phyloP scores from a whole-genome alignment of 2,888 invertebrate genomes.

The Drosophila percnosoma region DNA sequence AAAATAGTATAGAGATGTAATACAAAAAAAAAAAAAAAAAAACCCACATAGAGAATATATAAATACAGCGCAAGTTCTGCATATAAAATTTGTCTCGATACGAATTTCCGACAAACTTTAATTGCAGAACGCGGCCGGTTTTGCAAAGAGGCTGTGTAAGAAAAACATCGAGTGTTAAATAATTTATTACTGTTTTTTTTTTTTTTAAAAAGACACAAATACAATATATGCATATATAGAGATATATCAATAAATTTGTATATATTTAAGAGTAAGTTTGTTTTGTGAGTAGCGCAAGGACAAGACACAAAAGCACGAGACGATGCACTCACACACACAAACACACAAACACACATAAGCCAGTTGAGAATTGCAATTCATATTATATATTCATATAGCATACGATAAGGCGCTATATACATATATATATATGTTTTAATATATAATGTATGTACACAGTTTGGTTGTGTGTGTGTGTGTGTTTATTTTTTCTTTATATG shows the following conservation, averaged over 20 bases:
- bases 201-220: slow-evolving; percentile 58
- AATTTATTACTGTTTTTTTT: slow-evolving; percentile 71
- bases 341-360: slow-evolving; percentile 29
- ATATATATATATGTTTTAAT: neutral
- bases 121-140: slow-evolving; percentile 4
- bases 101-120: slow-evolving; percentile 15
- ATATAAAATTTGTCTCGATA: neutral
- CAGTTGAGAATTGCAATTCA: slow-evolving; percentile 36
- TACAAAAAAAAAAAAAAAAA: neutral
- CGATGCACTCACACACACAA: slow-evolving; percentile 25
- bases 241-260: slow-evolving; percentile 41
- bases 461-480: slow-evolving; percentile 5
- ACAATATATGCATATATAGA: slow-evolving; percentile 60
- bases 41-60: slow-evolving; percentile 50
- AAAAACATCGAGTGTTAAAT: slow-evolving; percentile 77
- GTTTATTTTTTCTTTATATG: slow-evolving; percentile 15
- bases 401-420: slow-evolving; percentile 34
- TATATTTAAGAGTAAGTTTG: slow-evolving; percentile 39
- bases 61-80: slow-evolving; percentile 34
- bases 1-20: slow-evolving; percentile 20
- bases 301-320: slow-evolving; percentile 64
- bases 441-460: neutral
- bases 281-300: slow-evolving; percentile 60
- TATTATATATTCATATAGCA: slow-evolving; percentile 24
- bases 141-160: slow-evolving; percentile 52